phyloP scores from a whole-genome alignment of 2,113 vertebrate genomes.

The Miniopterus natalensis region DNA sequence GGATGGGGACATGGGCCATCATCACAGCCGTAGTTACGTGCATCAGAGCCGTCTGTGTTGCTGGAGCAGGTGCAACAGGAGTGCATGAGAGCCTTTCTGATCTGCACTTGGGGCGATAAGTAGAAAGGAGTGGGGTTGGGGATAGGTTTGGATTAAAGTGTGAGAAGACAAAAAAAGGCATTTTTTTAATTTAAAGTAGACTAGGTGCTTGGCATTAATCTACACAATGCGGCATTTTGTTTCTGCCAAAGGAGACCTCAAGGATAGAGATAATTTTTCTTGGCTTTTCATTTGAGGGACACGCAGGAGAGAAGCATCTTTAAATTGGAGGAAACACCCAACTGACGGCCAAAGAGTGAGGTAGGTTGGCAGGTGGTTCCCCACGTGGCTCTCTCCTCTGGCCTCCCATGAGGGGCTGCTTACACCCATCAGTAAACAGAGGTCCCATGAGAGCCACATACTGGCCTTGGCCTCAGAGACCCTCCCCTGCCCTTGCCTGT shows the following conservation, averaged over 20 bases:
- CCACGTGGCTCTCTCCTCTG: fast-evolving
- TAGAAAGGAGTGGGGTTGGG: not conserved
- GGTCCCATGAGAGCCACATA: not conserved
- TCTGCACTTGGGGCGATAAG: not conserved
- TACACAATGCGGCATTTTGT: fast-evolving
- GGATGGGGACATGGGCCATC: no score
- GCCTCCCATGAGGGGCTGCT: fast-evolving
- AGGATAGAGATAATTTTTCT: not conserved
- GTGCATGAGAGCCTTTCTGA: not conserved
- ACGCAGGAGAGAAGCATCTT: not conserved
- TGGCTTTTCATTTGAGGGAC: not conserved
- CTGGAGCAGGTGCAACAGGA: not conserved
- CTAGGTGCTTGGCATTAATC: not conserved
- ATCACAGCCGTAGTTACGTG: not conserved
- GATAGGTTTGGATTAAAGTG: not conserved
- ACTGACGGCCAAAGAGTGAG: fast-evolving
- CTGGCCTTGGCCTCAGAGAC: not conserved
- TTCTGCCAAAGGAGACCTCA: not conserved
- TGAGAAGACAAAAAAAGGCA: not conserved
- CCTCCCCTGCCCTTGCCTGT: not conserved
- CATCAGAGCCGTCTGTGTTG: no score
- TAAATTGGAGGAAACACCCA: not conserved
- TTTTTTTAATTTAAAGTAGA: not conserved
- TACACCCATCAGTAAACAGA: not conserved
- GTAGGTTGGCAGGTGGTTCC: fast-evolving